phyloP scores from a whole-genome alignment of 2,113 vertebrate genomes.

The Ornithorhynchus anatinus region DNA sequence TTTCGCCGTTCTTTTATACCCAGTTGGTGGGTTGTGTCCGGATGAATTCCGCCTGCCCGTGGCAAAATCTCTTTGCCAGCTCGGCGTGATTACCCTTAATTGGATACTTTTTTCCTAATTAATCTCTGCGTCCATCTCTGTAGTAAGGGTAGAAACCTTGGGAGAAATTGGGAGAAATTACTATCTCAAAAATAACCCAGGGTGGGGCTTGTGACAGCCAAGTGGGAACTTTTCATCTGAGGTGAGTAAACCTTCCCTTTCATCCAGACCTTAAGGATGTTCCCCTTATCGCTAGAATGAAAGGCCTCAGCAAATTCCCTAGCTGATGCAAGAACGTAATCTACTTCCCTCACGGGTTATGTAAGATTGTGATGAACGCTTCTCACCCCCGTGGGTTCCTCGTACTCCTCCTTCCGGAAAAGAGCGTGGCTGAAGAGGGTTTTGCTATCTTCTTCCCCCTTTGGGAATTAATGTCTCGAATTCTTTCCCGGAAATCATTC shows the following conservation, averaged over 20 bases:
- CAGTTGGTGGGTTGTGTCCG: conserved; percentile 1
- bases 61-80: conserved; percentile 37
- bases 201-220: conserved; percentile 51
- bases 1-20: conserved; percentile 48
- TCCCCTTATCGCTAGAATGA: conserved; percentile 14
- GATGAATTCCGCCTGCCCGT: neutral
- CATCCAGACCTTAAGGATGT: conserved; percentile 38
- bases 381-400: too few relatives aligned
- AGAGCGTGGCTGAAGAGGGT: too few relatives aligned
- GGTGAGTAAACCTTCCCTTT: conserved; percentile 62
- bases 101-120: conserved; percentile 30
- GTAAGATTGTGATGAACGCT: too few relatives aligned
- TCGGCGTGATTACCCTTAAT: conserved; percentile 52
- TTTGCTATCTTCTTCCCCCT: too few relatives aligned
- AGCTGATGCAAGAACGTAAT: neutral
- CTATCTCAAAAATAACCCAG: conserved; percentile 51
- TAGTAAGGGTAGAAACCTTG: neutral
- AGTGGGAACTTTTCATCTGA: conserved; percentile 58
- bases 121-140: conserved; percentile 31
- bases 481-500: too few relatives aligned
- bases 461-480: too few relatives aligned
- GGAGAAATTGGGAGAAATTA: conserved; percentile 28
- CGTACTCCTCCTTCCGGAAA: too few relatives aligned
- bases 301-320: conserved; percentile 1
- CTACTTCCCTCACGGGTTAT: neutral